Evolutionary conservation across 2,888 invertebrate species (phyloP).

Genomic region (Cryptophagus acutangulus): DNA sequence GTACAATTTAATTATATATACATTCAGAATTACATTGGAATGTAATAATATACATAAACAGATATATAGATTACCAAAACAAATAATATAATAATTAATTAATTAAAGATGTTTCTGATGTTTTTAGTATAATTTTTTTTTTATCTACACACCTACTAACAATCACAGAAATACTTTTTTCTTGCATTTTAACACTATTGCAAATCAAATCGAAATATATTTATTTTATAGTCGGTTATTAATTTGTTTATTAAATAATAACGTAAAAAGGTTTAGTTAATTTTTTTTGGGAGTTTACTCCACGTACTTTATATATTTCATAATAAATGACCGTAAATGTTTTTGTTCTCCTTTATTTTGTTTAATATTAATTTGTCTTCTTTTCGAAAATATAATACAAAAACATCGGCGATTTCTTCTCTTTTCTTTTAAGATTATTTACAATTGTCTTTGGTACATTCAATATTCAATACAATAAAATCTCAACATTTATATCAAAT

Average conservation of each 20-base stretch:
- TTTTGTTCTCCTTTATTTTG: no score
- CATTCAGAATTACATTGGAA: slow-evolving; percentile 46
- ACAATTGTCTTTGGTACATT: slow-evolving; percentile 45
- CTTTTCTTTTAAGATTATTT: slow-evolving; percentile 28
- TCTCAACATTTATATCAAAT: slow-evolving; percentile 45
- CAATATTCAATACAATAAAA: slow-evolving; percentile 38
- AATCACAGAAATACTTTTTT: slow-evolving; percentile 44
- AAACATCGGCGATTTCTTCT: slow-evolving; percentile 30
- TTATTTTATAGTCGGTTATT: no score
- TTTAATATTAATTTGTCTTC: no score
- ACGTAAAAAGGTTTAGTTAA: no score
- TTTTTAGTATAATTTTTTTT: slow-evolving; percentile 23
- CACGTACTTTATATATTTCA: no score
- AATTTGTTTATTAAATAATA: no score
- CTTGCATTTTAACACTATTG: slow-evolving; percentile 20
- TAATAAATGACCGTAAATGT: no score
- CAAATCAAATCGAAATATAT: not conserved
- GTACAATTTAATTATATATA: slow-evolving; percentile 46
- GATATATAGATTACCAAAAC: slow-evolving; percentile 41
- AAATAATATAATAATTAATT: slow-evolving; percentile 5
- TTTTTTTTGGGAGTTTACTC: no score
- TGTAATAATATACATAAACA: slow-evolving; percentile 38
- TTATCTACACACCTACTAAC: slow-evolving; percentile 42
- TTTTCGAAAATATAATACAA: slow-evolving; percentile 22
- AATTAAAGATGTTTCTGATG: no score